These are phyloP conservation scores for Heterocephalus glaber DNA, from an alignment of 2,113 vertebrate species.

Conservation along the genomic window DNA sequence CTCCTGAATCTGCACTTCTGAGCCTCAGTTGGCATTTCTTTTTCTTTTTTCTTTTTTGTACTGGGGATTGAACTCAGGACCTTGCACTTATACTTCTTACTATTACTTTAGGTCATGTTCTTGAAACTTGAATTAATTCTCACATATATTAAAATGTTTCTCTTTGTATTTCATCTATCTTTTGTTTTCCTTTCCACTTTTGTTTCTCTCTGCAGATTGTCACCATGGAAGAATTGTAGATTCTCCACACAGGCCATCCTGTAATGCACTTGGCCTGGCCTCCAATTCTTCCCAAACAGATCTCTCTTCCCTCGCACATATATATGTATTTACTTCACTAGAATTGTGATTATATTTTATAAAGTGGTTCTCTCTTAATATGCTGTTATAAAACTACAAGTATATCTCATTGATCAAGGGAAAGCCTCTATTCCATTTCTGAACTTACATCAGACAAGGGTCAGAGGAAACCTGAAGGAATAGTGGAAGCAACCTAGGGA, in stretches of 20 bases:
- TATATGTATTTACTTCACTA: neutral
- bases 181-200: neutral
- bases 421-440: conserved; percentile 27
- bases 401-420: neutral
- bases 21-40: neutral
- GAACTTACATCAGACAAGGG: neutral
- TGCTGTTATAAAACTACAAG: neutral
- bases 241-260: neutral
- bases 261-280: neutral
- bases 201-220: neutral
- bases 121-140: conserved; percentile 20
- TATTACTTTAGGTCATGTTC: neutral
- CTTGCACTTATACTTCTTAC: neutral
- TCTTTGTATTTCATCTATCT: neutral
- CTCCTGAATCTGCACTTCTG: neutral
- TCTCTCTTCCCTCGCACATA: neutral
- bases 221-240: conserved; percentile 12
- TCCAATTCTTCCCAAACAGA: neutral
- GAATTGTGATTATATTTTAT: conserved; percentile 33
- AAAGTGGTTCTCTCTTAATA: conserved; percentile 16
- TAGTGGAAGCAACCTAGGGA: neutral
- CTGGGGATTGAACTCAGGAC: no score
- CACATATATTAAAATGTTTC: neutral
- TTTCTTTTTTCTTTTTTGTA: no score
- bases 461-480: neutral